A percentile compares a stretch with the other conserved stretches of the same genome.
These are phyloP conservation scores for Erebia palarica DNA, from an alignment of 2,888 invertebrate species.

Conservation along the genomic window DNA sequence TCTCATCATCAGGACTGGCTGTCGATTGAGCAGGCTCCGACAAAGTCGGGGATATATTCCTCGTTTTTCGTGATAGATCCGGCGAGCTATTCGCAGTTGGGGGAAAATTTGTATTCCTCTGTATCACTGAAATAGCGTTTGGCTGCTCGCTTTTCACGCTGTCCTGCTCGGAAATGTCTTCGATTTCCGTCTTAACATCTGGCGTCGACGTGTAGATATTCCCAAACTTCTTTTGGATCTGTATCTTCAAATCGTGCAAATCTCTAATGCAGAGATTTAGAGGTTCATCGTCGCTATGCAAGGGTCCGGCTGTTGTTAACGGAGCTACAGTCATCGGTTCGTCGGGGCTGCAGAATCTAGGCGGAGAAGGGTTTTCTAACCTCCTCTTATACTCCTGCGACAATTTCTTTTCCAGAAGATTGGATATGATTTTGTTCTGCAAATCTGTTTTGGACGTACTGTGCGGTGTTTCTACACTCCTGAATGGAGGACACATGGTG, in stretches of 20 bases:
- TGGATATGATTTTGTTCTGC: slow-evolving; percentile 87
- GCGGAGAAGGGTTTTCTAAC: slow-evolving; percentile 62
- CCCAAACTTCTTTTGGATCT: slow-evolving; percentile 84
- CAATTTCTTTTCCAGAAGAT: slow-evolving; percentile 86
- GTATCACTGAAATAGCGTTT: slow-evolving; percentile 75
- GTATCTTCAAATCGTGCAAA: slow-evolving; percentile 85
- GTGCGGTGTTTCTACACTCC: slow-evolving; percentile 49
- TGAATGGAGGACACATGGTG: slow-evolving; percentile 55
- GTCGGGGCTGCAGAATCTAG: slow-evolving; percentile 62
- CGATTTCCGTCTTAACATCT: slow-evolving; percentile 84
- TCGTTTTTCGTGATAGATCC: slow-evolving; percentile 60
- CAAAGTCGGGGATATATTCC: slow-evolving; percentile 62
- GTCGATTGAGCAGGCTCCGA: slow-evolving; percentile 71
- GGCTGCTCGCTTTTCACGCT: slow-evolving; percentile 69
- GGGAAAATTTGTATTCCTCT: slow-evolving; percentile 70
- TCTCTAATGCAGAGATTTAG: slow-evolving; percentile 92
- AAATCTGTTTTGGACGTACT: slow-evolving; percentile 83
- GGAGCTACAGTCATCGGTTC: slow-evolving; percentile 68
- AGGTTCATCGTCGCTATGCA: slow-evolving; percentile 85
- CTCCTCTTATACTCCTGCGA: slow-evolving; percentile 85
- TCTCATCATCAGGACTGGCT: slow-evolving; percentile 63
- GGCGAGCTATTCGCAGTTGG: slow-evolving; percentile 73
- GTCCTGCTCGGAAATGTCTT: slow-evolving; percentile 76
- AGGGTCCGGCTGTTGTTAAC: slow-evolving; percentile 57
- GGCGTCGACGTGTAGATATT: slow-evolving; percentile 82